These are phyloP conservation scores for Alethe castanea DNA, from an alignment of 2,113 vertebrate genomes.

Conservation along the genomic window DNA sequence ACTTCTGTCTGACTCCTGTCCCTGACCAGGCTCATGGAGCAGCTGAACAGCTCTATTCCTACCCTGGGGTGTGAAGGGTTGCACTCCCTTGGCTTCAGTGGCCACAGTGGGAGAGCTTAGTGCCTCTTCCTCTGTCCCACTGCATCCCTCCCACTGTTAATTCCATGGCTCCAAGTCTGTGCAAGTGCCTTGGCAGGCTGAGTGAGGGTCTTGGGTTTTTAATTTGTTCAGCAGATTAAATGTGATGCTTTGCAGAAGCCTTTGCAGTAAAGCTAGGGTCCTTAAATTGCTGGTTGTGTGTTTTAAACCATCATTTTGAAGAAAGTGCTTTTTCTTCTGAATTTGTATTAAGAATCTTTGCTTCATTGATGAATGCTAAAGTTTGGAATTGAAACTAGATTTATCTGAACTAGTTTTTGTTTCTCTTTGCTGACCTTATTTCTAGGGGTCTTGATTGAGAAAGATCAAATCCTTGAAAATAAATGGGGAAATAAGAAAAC, in stretches of 20 bases:
- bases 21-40: accelerated
- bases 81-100: neutral
- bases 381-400: neutral
- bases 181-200: neutral
- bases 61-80: accelerated
- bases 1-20: accelerated
- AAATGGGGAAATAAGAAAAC: neutral
- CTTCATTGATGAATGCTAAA: neutral
- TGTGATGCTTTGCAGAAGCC: slow-evolving; percentile 7
- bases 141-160: accelerated
- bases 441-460: neutral
- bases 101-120: accelerated
- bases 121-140: neutral
- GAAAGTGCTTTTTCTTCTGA: neutral
- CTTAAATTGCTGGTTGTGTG: neutral
- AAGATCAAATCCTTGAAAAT: neutral
- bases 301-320: neutral
- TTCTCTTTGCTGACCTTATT: neutral
- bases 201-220: neutral
- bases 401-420: neutral
- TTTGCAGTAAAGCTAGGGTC: slow-evolving; percentile 4
- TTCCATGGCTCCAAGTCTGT: neutral
- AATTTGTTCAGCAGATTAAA: neutral
- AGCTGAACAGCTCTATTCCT: neutral
- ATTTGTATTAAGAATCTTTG: neutral